Evolutionary conservation across 2,888 invertebrate genomes (phyloP).

Genomic region (Notodonta dromedarius): DNA sequence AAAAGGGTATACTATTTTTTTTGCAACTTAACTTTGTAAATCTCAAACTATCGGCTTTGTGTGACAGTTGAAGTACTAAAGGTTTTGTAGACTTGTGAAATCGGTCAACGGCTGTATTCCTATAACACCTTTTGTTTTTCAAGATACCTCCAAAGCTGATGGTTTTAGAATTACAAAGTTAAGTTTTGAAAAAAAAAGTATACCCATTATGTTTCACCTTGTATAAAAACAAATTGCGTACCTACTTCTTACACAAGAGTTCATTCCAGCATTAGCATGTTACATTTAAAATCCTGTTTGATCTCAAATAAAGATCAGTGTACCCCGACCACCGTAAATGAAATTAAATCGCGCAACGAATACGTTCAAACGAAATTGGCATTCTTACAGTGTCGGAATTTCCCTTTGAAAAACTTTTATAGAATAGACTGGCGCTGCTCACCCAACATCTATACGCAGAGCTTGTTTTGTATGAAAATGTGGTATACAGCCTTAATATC

Average conservation of each 20-base stretch:
- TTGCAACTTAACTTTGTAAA: too few species aligned
- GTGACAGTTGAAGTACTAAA: too few species aligned
- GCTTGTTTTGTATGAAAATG: slow-evolving; percentile 34
- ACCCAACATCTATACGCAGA: slow-evolving; percentile 32
- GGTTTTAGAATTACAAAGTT: too few species aligned
- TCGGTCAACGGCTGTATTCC: too few species aligned
- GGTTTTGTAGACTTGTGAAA: too few species aligned
- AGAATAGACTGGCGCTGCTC: slow-evolving; percentile 46
- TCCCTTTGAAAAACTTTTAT: slow-evolving; percentile 52
- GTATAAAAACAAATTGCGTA: neutral
- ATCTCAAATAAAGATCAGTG: slow-evolving; percentile 28
- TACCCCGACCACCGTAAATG: slow-evolving; percentile 41
- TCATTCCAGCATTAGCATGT: slow-evolving; percentile 7
- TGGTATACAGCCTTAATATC: slow-evolving; percentile 30
- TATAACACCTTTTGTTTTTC: too few species aligned
- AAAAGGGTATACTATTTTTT: too few species aligned
- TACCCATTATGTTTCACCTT: too few species aligned
- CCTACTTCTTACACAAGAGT: neutral
- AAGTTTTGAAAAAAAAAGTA: too few species aligned
- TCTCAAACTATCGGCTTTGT: too few species aligned
- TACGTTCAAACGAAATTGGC: slow-evolving; percentile 56
- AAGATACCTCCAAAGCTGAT: too few species aligned
- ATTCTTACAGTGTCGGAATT: slow-evolving; percentile 48
- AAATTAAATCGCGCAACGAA: slow-evolving; percentile 41
- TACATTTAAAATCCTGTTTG: slow-evolving; percentile 21